Evolutionary conservation across 2,113 vertebrate species (phyloP), one percentile per base, ranked within the genome.

Genomic region (Istiophorus platypterus): DNA sequence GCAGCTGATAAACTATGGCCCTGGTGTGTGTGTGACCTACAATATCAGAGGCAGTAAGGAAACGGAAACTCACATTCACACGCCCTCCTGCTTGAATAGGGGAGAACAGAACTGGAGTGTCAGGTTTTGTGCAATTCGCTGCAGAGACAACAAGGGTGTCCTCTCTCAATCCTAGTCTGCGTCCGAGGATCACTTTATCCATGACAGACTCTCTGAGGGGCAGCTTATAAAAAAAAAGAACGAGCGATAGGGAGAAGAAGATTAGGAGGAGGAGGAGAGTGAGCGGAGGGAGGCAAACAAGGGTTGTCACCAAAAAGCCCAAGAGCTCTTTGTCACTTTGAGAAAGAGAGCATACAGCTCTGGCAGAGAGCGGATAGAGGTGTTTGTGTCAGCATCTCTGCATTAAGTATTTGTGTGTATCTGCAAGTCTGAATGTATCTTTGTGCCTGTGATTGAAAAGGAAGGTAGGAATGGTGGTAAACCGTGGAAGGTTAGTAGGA

Each of bases 271-370:
- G 79, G 75, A 85, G 65, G 65, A 59, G 68, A 65, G 68, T 22
- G 71, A 89, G 78, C 52, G 66, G 76, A 67, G 58, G 52, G 74
- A 80, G 66, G 79, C 77, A 88, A 90, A 91, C 81, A 90, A 75
- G 77, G 84, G 81, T 78, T 87, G 86, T 93, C 90, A 94, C 70
- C 62, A 78, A 85, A 88, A 70, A 77, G 86, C 80, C 78, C 14
- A 14, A 79, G 85, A 88, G 86, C 75, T 79, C 89, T 92, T 91
- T 94, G 87, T 93, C 91, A 92, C 84, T 91, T 86, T 85, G 81
- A 89, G 70, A 91, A 78, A 82, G 59, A 77, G 45, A 81, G 70
- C 45, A 90, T 78, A 74, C 61, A 51, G 61, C 73, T 76, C 51
- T 26, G 14, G 37, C 72, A 71, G 73, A 72, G 74, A 65, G 70